Conservation (phyloP, 1,140 invertebrate species). For the Cecropterus lyciades region DNA sequence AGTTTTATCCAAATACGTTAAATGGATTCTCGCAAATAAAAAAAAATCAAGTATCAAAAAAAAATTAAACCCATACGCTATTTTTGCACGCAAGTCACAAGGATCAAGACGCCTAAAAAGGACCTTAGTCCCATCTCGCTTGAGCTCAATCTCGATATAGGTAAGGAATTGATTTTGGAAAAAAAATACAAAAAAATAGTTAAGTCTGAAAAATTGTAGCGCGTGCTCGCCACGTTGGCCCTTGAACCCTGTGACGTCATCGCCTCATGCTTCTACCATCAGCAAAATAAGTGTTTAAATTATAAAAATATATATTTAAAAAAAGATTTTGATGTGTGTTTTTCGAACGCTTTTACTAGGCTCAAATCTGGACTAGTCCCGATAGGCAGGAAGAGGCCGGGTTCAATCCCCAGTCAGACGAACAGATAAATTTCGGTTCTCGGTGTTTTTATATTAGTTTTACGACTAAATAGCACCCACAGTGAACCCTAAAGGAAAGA, state of each 20-base stretch:
- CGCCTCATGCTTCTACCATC: constrained; percentile 26
- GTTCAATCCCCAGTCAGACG: too few species aligned
- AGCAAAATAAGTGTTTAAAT: too few species aligned
- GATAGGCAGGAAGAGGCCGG: too few species aligned
- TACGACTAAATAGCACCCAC: too few species aligned
- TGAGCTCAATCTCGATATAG: constrained; percentile 63
- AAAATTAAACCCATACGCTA: constrained; percentile 7
- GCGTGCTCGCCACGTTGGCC: constrained; percentile 1
- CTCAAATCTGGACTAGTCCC: too few species aligned
- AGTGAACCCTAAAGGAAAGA: too few species aligned
- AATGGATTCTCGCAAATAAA: too few species aligned
- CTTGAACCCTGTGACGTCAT: constrained; percentile 27
- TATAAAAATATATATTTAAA: too few species aligned
- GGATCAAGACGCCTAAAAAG: constrained; percentile 70
- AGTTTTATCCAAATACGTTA: not conserved
- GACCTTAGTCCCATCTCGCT: constrained; percentile 64
- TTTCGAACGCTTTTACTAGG: too few species aligned
- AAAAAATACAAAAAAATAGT: not conserved
- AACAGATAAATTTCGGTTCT: too few species aligned
- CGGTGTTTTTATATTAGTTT: too few species aligned
- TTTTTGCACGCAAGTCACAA: constrained; percentile 66
- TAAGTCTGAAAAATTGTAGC: not conserved
- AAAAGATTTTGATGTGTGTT: too few species aligned
- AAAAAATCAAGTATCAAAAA: not conserved
- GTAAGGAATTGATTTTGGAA: constrained; percentile 45